Percentiles rank a stretch among this genome's conserved stretches.
Evolutionary conservation across 2,888 invertebrate species (phyloP).

Genomic region (Pherbina coryleti): DNA sequence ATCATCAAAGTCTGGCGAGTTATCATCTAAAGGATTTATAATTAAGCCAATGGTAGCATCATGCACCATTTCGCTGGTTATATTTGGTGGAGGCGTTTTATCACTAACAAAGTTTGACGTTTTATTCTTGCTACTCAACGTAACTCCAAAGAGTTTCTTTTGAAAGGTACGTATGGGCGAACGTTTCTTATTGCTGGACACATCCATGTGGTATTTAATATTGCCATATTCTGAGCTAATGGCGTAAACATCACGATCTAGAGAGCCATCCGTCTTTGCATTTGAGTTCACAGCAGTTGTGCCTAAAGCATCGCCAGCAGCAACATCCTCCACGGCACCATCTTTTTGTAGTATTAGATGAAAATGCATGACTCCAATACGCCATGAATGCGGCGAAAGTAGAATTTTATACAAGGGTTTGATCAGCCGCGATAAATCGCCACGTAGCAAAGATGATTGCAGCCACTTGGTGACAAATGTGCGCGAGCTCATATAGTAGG

Average conservation of each 20-base stretch:
- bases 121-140: slow-evolving; percentile 68
- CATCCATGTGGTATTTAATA: slow-evolving; percentile 71
- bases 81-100: slow-evolving; percentile 52
- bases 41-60: slow-evolving; percentile 73
- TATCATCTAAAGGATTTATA: slow-evolving; percentile 74
- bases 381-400: slow-evolving; percentile 82
- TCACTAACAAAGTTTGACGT: slow-evolving; percentile 68
- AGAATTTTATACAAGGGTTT: slow-evolving; percentile 83
- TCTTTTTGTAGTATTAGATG: slow-evolving; percentile 72
- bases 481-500: slow-evolving; percentile 67
- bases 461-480: slow-evolving; percentile 81
- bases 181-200: slow-evolving; percentile 63
- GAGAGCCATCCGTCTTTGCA: slow-evolving; percentile 55
- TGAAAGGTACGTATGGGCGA: slow-evolving; percentile 68
- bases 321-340: slow-evolving; percentile 61
- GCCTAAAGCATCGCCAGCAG: slow-evolving; percentile 42
- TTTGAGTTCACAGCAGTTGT: slow-evolving; percentile 54
- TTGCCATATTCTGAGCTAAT: slow-evolving; percentile 87
- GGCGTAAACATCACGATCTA: slow-evolving; percentile 78
- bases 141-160: slow-evolving; percentile 69
- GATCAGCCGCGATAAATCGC: slow-evolving; percentile 82
- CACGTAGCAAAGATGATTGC: slow-evolving; percentile 78
- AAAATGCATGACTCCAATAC: slow-evolving; percentile 84
- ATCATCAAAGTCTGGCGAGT: slow-evolving; percentile 66
- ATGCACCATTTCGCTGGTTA: slow-evolving; percentile 51